Evolutionary conservation across 2,797 vertebrate genomes (phyloP).

Genomic region (Euphonia xanthogaster): DNA sequence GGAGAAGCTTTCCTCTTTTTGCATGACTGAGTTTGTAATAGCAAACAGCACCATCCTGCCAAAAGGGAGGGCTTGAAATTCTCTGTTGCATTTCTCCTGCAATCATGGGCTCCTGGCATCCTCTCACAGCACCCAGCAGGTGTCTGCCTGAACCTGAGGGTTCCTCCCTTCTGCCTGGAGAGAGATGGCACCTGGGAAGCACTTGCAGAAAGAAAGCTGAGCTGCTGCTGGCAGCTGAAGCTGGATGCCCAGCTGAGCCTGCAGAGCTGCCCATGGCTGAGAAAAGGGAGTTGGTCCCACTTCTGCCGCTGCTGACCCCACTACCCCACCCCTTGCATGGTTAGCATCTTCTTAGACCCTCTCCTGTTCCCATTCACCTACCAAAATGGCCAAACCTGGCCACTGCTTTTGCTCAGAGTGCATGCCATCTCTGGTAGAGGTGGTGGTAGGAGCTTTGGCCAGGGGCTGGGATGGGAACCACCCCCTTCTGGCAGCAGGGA

Average conservation of each 20-base stretch:
- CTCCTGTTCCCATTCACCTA: not conserved
- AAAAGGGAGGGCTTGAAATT: not conserved
- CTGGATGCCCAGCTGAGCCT: not conserved
- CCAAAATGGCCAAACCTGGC: not conserved
- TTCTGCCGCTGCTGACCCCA: not conserved
- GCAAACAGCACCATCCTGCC: not conserved
- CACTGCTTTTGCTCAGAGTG: not conserved
- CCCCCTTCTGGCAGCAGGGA: not conserved
- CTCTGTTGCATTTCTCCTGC: not conserved
- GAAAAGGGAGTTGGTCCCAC: not conserved
- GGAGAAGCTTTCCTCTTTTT: not conserved
- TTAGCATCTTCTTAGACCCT: too few relatives aligned
- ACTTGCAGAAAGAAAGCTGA: not conserved
- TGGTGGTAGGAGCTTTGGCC: not conserved
- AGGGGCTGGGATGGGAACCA: not conserved
- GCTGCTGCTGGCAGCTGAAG: not conserved
- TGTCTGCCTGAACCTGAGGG: not conserved
- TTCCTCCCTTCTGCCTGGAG: not conserved
- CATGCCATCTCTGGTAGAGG: not conserved
- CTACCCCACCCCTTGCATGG: too few relatives aligned
- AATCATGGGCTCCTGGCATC: rapidly evolving
- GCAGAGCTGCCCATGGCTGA: not conserved
- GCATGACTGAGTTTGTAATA: not conserved
- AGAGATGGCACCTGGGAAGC: not conserved
- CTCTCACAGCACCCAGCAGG: rapidly evolving